phyloP scores from a whole-genome alignment of 2,797 vertebrate genomes.

The Neoniphon sammara region DNA sequence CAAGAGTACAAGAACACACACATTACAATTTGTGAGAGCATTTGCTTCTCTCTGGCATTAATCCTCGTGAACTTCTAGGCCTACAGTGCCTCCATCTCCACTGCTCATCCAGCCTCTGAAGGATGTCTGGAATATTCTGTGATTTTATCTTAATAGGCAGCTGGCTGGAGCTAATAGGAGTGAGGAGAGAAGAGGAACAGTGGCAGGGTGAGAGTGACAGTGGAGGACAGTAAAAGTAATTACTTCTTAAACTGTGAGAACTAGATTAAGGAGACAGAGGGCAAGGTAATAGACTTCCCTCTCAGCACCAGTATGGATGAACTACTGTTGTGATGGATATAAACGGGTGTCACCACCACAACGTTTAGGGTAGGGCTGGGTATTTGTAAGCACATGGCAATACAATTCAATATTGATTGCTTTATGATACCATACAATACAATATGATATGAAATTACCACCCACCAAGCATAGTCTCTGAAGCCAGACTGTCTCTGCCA shows the following conservation, averaged over 20 bases:
- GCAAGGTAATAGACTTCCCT: slow-evolving; percentile 14
- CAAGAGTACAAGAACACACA: neutral
- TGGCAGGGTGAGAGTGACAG: slow-evolving; percentile 7
- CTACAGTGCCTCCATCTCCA: slow-evolving; percentile 30
- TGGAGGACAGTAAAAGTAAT: slow-evolving; percentile 47
- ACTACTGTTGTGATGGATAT: slow-evolving; percentile 22
- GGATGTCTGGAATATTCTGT: slow-evolving; percentile 37
- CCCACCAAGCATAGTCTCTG: too few relatives aligned
- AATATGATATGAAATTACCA: too few relatives aligned
- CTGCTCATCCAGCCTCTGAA: slow-evolving; percentile 23
- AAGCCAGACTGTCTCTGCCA: too few relatives aligned
- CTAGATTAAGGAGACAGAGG: slow-evolving; percentile 40
- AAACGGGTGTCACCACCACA: neutral
- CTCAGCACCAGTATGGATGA: slow-evolving; percentile 16
- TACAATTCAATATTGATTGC: too few relatives aligned
- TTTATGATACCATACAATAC: too few relatives aligned
- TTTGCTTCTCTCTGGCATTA: slow-evolving; percentile 15
- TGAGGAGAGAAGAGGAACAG: neutral
- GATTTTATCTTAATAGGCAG: slow-evolving; percentile 46
- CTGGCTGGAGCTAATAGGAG: slow-evolving; percentile 12
- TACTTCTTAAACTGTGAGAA: slow-evolving; percentile 46
- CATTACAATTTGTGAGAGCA: neutral
- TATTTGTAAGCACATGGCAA: too few relatives aligned
- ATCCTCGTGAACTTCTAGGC: slow-evolving; percentile 21
- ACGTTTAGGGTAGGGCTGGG: neutral